Percentiles rank a stretch among this genome's conserved stretches.
phyloP scores from a whole-genome alignment of 1,140 invertebrate species.

The Sitodiplosis mosellana region DNA sequence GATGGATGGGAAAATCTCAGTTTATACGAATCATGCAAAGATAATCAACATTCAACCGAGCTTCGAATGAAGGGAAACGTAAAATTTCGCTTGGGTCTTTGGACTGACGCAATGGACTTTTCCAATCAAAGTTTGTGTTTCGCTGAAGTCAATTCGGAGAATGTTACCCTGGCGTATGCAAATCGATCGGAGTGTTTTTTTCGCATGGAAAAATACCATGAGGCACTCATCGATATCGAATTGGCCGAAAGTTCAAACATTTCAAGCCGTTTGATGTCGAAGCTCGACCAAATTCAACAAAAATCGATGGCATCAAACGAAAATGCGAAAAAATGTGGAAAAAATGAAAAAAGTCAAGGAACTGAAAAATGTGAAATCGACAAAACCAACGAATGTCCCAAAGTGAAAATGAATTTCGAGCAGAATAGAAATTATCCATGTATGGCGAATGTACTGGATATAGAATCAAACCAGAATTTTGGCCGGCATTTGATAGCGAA shows the following conservation, averaged over 20 bases:
- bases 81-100: background rate
- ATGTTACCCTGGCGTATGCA: slow-evolving; percentile 20
- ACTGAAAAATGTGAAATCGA: too few relatives aligned
- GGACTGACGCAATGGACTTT: background rate
- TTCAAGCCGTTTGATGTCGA: slow-evolving; percentile 12
- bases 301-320: background rate
- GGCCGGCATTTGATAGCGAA: background rate
- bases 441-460: background rate
- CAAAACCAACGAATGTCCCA: too few relatives aligned
- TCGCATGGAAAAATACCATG: slow-evolving; percentile 17
- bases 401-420: background rate
- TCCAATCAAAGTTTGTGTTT: slow-evolving; percentile 14
- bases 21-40: background rate
- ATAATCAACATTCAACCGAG: background rate
- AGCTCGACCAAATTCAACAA: background rate
- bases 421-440: background rate
- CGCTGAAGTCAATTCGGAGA: slow-evolving; percentile 10
- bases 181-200: slow-evolving; percentile 27
- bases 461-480: background rate
- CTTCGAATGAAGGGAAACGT: background rate
- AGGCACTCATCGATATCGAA: slow-evolving; percentile 24
- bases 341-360: background rate
- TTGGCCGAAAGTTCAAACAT: slow-evolving; percentile 12
- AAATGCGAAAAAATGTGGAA: background rate
- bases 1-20: slow-evolving; percentile 3